Base-by-base conservation (phyloP, 2,888 invertebrate species). In the Perdita meconis region DNA sequence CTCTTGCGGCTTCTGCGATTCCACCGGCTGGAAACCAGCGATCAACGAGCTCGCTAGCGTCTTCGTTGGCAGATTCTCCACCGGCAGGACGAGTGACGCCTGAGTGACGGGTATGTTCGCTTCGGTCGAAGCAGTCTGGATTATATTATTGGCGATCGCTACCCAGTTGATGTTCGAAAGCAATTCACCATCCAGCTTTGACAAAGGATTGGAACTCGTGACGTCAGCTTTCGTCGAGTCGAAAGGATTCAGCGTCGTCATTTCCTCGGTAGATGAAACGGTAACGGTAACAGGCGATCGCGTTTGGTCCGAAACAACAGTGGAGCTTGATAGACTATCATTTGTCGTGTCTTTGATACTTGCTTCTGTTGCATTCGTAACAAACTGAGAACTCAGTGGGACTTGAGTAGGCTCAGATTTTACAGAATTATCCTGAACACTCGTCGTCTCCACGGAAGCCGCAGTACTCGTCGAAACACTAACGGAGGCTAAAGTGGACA, bases 1-100 rank as follows among this genome's bases (percentile, higher is more conserved):
- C 13, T 19, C 2, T 1, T 53, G 12, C 4, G 42, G 34, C 51
- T 12, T 2, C 0, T 36, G 38, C 10, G 13, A 8, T 6, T n/a
- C 55, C 8, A 5, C 4, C 2, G 4, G 16, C 2, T n/a, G 19
- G 13, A 63, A 66, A 19, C 78, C 69, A 8, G 80, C 69, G 8
- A 80, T 66, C 0, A 78, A 44, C 0, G 12, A 34, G 8, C 80
- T 80, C 0, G 78, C 78, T 8, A 78, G 30, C 3, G 78, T 78
- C 10, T 71, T 66, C 13, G 36, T 8, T 8, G 65, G 53, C 1
- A 70, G 12, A 34, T 65, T 51, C 1, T 34, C 63, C 2, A 40
- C 0, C 16, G 55, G 68, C 0, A 77, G 22, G 1, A 4, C 24
- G 4, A 68, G 2, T 0, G 63, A 3, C n/a, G n/a, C n/a, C 1